Conservation (phyloP, 2,797 vertebrate species). For the Neosilurus mollespiculum region DNA sequence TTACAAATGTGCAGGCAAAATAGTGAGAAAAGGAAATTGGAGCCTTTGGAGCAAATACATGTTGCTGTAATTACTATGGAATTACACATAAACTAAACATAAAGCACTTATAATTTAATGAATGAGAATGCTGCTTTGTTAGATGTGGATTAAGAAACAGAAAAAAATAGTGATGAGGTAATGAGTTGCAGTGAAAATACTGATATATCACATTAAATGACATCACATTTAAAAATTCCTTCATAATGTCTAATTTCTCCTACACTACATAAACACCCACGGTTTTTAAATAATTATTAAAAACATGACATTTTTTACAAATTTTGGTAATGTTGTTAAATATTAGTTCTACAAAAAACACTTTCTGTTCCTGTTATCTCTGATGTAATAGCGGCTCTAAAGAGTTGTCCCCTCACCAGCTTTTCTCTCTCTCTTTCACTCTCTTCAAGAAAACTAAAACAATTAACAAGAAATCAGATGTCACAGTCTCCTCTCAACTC, state of each 20-base stretch:
- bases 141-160: neutral
- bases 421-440: neutral
- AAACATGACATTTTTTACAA: neutral
- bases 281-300: neutral
- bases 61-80: neutral
- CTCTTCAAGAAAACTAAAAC: neutral
- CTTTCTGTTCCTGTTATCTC: neutral
- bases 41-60: neutral
- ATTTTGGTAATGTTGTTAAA: neutral
- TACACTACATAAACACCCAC: neutral
- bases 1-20: slow-evolving; percentile 12
- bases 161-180: neutral
- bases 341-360: neutral
- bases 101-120: neutral
- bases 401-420: too few relatives aligned
- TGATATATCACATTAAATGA: neutral
- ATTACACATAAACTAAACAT: neutral
- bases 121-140: neutral
- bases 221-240: neutral
- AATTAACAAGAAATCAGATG: too few relatives aligned
- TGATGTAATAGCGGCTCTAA: too few relatives aligned
- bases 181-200: neutral
- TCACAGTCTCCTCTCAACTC: too few relatives aligned
- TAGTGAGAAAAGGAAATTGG: neutral
- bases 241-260: neutral